Base-by-base conservation (phyloP, 2,113 vertebrate species). In the Salminus brasiliensis region DNA sequence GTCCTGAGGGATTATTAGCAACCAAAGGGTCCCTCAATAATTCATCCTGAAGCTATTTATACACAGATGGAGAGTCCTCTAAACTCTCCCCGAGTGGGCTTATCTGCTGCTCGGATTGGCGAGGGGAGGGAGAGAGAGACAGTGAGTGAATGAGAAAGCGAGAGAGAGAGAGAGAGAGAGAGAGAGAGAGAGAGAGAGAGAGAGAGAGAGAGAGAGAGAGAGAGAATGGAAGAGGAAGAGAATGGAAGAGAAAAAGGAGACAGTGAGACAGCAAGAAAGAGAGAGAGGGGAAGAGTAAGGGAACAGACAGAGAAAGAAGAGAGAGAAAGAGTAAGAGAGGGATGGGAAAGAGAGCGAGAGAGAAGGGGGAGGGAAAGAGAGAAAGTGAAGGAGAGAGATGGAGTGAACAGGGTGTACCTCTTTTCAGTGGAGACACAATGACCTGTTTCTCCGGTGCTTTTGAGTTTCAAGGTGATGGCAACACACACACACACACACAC, bases 21-120 rank as follows among this genome's bases (percentile, higher is more conserved):
- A 92, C 91, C 91, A 86, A 86, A 2, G 87, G 89, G 89, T 91
- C 91, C 91, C 90, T 94, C 90, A 93, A 93, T 93, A 93, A 93
- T 93, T 94, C 91, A 93, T 91, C 91, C 87, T 85, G 6, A 90
- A 91, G 91, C 92, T 94, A 93, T 94, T 94, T 93, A 93, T 93
- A 93, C 88, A 92, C 90, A 92, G 90, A 92, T 89, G 91, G 91
- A 91, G 91, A 92, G 92, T 92, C 90, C 89, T 93, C 91, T 90
- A 93, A 92, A 91, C 85, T 91, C 91, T 91, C 88, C 91, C 91
- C 87, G 87, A 89, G 89, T 91, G 90, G 92, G 88, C 88, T 92
- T 93, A 91, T 93, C 90, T 91, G 90, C 89, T 85, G 87, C 87
- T 87, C 85, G 89, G 87, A 89, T 85, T 88, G 81, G 84, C 79